A percentile compares a stretch with the other conserved stretches of the same genome.
Evolutionary conservation across 2,888 invertebrate species (phyloP).

Genomic region (Platycheirus rosarum): DNA sequence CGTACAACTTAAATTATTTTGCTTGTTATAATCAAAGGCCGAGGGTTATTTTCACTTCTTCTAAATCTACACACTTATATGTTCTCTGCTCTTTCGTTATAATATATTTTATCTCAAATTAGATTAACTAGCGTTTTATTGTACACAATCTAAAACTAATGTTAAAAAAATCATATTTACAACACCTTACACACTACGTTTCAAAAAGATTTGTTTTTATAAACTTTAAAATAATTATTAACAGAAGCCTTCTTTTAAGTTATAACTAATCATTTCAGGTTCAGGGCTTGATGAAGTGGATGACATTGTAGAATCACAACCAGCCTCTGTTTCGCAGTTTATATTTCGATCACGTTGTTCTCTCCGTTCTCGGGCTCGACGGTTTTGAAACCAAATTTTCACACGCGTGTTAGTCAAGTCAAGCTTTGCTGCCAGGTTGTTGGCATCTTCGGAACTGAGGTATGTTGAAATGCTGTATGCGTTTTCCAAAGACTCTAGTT

Average conservation of each 20-base stretch:
- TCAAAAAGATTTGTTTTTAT: too few relatives aligned
- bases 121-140: too few relatives aligned
- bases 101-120: too few relatives aligned
- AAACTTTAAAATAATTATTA: too few relatives aligned
- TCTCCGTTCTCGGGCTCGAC: slow-evolving; percentile 89
- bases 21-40: too few relatives aligned
- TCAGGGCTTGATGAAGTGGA: slow-evolving; percentile 81
- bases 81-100: too few relatives aligned
- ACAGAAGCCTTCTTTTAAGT: slow-evolving; percentile 5
- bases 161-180: too few relatives aligned
- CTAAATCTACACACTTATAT: too few relatives aligned
- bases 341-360: slow-evolving; percentile 84
- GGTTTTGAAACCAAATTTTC: slow-evolving; percentile 91
- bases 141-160: too few relatives aligned
- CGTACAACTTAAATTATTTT: too few relatives aligned
- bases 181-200: too few relatives aligned
- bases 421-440: slow-evolving; percentile 84
- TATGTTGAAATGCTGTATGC: slow-evolving; percentile 87
- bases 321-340: slow-evolving; percentile 52
- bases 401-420: slow-evolving; percentile 87
- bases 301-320: slow-evolving; percentile 80
- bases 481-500: slow-evolving; percentile 86
- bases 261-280: slow-evolving; percentile 75
- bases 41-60: too few relatives aligned
- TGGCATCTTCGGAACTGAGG: slow-evolving; percentile 86